Conservation (phyloP, 2,797 vertebrate genomes). For the Anolis apletophallus region DNA sequence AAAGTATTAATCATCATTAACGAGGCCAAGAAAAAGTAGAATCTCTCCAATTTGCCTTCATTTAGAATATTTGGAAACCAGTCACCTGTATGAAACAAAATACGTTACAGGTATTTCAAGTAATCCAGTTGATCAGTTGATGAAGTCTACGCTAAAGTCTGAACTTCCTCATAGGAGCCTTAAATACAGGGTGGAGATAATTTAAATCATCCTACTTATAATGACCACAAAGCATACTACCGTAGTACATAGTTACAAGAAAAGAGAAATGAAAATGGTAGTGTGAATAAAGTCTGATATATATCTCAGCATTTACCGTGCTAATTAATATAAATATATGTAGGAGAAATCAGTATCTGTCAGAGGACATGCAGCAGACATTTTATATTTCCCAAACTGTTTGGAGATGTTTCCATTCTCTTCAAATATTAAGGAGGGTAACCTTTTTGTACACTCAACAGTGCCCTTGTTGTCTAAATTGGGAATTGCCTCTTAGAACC, state of each 20-base stretch:
- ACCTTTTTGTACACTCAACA: neutral
- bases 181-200: neutral
- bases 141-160: no score
- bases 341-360: neutral
- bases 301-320: no score
- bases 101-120: neutral
- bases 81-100: conserved; percentile 79
- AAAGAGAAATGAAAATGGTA: neutral
- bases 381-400: neutral
- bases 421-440: neutral
- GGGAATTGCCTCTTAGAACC: neutral
- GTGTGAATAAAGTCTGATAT: no score
- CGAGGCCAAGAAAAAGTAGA: conserved; percentile 90
- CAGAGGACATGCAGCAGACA: no score
- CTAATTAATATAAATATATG: neutral
- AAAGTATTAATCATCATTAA: conserved; percentile 87
- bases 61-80: conserved; percentile 90
- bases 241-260: neutral
- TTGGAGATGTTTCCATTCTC: neutral
- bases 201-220: neutral
- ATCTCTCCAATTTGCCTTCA: conserved; percentile 90
- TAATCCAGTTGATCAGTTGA: neutral
- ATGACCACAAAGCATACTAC: neutral
- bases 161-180: no score
- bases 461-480: neutral